These are phyloP conservation scores for Platycnemis pennipes DNA, from an alignment of 2,888 invertebrate species.

Conservation along the genomic window DNA sequence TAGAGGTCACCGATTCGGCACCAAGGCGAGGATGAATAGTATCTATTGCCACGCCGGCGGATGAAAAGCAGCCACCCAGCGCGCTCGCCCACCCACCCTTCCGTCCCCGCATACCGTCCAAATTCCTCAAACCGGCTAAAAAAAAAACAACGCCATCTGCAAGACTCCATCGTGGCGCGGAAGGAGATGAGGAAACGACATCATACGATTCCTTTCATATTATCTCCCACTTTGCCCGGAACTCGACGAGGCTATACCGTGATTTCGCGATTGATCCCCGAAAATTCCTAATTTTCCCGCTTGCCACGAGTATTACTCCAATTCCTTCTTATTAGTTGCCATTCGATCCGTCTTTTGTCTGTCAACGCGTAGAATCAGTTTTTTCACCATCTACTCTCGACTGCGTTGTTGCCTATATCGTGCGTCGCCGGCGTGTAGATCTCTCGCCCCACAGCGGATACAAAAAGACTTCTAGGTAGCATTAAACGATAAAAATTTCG, in stretches of 20 bases:
- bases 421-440: too few relatives aligned
- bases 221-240: neutral
- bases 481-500: too few relatives aligned
- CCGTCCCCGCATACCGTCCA: neutral
- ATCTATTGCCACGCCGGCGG: neutral
- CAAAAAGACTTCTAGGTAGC: too few relatives aligned
- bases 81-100: neutral
- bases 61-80: slow-evolving; percentile 10
- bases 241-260: neutral
- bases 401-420: too few relatives aligned
- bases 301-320: too few relatives aligned
- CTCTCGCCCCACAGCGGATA: too few relatives aligned
- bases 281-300: neutral
- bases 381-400: too few relatives aligned
- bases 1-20: neutral
- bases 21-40: slow-evolving; percentile 4
- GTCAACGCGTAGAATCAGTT: too few relatives aligned
- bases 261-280: neutral
- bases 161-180: neutral
- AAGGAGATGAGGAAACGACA: neutral
- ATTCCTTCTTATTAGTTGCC: too few relatives aligned
- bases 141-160: neutral
- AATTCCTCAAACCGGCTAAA: neutral
- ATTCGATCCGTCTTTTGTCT: too few relatives aligned
- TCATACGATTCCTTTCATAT: neutral